Base-by-base conservation (phyloP, 2,888 invertebrate species). In the Platypus cylindrus region DNA sequence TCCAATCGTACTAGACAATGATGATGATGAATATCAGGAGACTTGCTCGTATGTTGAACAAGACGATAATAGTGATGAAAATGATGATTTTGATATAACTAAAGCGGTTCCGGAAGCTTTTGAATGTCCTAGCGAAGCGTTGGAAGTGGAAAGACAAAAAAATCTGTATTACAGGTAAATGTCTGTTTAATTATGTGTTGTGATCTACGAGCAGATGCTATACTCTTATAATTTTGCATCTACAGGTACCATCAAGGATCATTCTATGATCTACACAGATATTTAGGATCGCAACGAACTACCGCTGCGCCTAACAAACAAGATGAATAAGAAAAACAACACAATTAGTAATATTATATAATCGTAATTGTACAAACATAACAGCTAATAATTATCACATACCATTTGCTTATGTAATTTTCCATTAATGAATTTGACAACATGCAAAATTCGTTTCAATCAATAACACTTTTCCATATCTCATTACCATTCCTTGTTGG, bases 401-500 rank as follows among this genome's bases (percentile, higher is more conserved):
- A n/a, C n/a, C n/a, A n/a, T n/a, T n/a, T n/a, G n/a, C n/a, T n/a
- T n/a, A n/a, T n/a, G n/a, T n/a, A n/a, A n/a, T n/a, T n/a, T n/a
- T n/a, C n/a, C n/a, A n/a, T 17, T 37, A 45, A 2, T 36, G 16
- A 39, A 47, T 45, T 29, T 37, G 24, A 38, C 50, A 47, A 43
- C 60, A 60, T 14, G 43, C 23, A 43, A 59, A 58, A 12, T 43
- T 42, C 22, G 49, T 50, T 17, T 49, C 43, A 3, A 58, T 48
- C 15, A 45, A 36, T 27, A 75, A 54, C 41, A 56, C 64, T 45
- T 66, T 69, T 12, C 70, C 71, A 63, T 71, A 78, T 38, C 67
- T 64, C 48, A 62, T 65, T 45, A 72, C 51, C 78, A 83, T 80
- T 48, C 72, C 68, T 53, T 68, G 65, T 62, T 84, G 83, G 18